Evolutionary conservation across 2,113 vertebrate genomes (phyloP), one percentile per base, ranked within the genome.

Genomic region (Poeciliopsis turrubarensis): DNA sequence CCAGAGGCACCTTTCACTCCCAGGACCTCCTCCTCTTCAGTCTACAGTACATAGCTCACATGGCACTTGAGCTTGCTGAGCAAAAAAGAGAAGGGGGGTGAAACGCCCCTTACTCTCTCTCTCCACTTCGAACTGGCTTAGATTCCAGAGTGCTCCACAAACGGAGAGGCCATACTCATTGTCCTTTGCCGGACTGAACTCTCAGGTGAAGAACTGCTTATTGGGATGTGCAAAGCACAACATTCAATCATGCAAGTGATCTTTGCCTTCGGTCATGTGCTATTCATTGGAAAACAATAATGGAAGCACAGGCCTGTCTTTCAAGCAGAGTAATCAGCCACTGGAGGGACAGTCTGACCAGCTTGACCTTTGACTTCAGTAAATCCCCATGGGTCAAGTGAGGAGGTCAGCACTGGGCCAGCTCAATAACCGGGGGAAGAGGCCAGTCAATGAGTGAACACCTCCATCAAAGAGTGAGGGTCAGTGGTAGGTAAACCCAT

Each of bases 401-500:
- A 89, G 44, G 87, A 85, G 90, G 90, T 92, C 89, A 92, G 34
- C 69, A 68, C 15, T 68, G 62, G 88, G 88, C 76, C 83, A 87
- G 68, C 44, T 88, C 82, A 68, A 75, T 80, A 78, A 72, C 60
- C 71, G 76, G 26, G 68, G 85, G 84, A 84, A 84, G 82, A 82
- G 47, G 68, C 73, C 65, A 47, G 73, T 79, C 72, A 67, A 89
- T 82, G 73, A 87, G 79, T 79, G 76, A 87, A 81, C 88, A 88
- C 88, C 80, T 89, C 83, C 57, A 73, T 81, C 41, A 47, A n/a
- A 63, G 66, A 70, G 70, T 44, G 65, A 67, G 82, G 89, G 88
- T 93, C 89, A 92, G 68, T 29, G 65, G 73, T 87, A 92, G 87
- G 89, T 92, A 90, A 90, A 87, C 86, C 87, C 84, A 82, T 81